These are phyloP conservation scores for Graptemys geographica DNA, from an alignment of 2,797 vertebrate species.

Conservation along the genomic window DNA sequence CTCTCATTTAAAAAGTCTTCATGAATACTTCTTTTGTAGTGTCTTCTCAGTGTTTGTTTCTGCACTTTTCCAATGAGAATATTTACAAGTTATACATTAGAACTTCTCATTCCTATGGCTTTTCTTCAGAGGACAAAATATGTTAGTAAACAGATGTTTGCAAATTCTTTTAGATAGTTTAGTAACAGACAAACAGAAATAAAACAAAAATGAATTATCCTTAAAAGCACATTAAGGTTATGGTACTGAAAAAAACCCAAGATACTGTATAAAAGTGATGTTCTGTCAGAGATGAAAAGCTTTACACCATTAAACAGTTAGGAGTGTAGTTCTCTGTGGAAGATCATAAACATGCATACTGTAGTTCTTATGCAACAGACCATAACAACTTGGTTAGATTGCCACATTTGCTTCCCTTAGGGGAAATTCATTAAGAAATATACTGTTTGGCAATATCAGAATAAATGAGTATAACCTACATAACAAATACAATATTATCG, in stretches of 20 bases:
- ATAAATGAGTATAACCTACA: not conserved
- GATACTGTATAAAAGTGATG: not conserved
- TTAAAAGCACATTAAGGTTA: not conserved
- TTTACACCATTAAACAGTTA: not conserved
- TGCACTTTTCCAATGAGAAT: not conserved
- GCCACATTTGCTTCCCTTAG: not conserved
- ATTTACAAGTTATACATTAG: not conserved
- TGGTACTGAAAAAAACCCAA: not conserved
- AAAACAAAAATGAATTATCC: not conserved
- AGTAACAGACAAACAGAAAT: not conserved
- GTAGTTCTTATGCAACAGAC: not conserved
- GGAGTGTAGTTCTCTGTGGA: not conserved
- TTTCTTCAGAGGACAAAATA: not conserved
- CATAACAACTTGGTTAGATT: not conserved
- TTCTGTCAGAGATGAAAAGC: not conserved
- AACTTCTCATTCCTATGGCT: not conserved
- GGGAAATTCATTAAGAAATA: not conserved
- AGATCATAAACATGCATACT: not conserved
- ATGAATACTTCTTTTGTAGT: not conserved
- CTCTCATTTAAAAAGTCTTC: not conserved
- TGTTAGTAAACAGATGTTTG: not conserved
- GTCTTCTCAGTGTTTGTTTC: not conserved
- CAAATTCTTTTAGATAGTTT: not conserved
- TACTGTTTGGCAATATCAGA: not conserved
- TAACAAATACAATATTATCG: not conserved